Conservation (phyloP, 2,888 invertebrate species). For the Apotomis turbidana region DNA sequence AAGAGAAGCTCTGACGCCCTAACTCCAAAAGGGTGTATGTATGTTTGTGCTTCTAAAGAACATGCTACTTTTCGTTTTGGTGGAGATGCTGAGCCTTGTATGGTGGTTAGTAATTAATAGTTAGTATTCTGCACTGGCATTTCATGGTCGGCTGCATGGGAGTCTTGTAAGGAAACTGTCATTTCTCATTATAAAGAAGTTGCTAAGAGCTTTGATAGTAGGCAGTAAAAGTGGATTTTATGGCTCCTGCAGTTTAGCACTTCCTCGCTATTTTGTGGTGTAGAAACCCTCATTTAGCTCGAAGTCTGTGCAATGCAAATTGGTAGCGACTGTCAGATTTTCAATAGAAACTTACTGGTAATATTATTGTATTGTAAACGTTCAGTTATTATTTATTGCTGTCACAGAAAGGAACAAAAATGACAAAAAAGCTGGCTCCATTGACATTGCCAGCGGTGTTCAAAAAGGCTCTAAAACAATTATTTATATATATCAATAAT, state of each 20-base stretch:
- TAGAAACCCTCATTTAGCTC: conserved; percentile 6
- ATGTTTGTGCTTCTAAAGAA: background rate
- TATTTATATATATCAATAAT: no score
- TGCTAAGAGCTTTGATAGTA: conserved; percentile 64
- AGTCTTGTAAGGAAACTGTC: conserved; percentile 75
- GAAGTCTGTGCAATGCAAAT: background rate
- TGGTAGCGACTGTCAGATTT: background rate
- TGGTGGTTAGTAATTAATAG: conserved; percentile 78
- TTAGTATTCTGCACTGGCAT: conserved; percentile 56
- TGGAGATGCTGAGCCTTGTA: conserved; percentile 60
- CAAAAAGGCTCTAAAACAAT: no score
- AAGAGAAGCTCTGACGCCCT: conserved; percentile 1
- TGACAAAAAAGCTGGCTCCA: no score
- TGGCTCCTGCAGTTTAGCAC: conserved; percentile 13
- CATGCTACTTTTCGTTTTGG: background rate
- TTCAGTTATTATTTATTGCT: no score
- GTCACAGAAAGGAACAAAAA: no score
- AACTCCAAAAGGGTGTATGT: background rate
- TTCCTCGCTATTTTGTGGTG: conserved; percentile 7
- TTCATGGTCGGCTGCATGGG: conserved; percentile 71
- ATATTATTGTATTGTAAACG: background rate
- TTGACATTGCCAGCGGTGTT: no score
- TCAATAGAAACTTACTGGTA: background rate
- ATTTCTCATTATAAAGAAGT: conserved; percentile 73
- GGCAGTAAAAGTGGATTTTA: conserved; percentile 29